Evolutionary conservation across 1,140 invertebrate genomes (phyloP), one percentile per base, ranked within the genome.

Genomic region (Octopus sinensis): DNA sequence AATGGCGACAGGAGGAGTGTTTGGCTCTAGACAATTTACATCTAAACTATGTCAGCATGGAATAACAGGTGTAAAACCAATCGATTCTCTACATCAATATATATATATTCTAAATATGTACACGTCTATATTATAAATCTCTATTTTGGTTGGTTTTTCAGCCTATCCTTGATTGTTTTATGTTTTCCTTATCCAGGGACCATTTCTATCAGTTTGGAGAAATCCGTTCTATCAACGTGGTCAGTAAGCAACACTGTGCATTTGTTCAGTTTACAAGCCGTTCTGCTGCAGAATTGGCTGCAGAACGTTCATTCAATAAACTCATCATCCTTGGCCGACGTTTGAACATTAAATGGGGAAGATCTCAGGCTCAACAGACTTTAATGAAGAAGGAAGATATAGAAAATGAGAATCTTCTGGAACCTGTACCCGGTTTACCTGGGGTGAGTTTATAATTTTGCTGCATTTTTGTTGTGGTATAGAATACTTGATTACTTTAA

Each of bases 121-220:
- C 30, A 43, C 30, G 30, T 43, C 30, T 43, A 43, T 43, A 43
- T 43, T 43, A 43, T 43, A 43, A 43, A 43, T 43, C 30, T 43
- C 30, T 43, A 43, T 43, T 43, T 43, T 43, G 9, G 17, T 62
- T 62, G 9, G 0, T 62, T 17, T 62, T 62, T 9, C 3, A 62
- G 17, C 56, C 17, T 62, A 10, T 62, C 56, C 9, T 62, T 62
- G 56, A 12, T 62, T 62, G 17, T 62, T 62, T 62, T 62, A 43
- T 43, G 30, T 62, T 4, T 12, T 62, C 56, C 56, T 62, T 75
- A 87, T 89, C 56, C 86, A 94, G 94, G 82, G 95, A 96, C 91
- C 94, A 96, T 88, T 99, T 99, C 89, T 99, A 99, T 92, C 98
- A 99, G 90, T 99, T 96, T 92, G 98, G 98, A n/a, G 98, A 99